A percentile compares a stretch with the other conserved stretches of the same genome.
Conservation (phyloP, 2,113 vertebrate species). For the Rana temporaria region DNA sequence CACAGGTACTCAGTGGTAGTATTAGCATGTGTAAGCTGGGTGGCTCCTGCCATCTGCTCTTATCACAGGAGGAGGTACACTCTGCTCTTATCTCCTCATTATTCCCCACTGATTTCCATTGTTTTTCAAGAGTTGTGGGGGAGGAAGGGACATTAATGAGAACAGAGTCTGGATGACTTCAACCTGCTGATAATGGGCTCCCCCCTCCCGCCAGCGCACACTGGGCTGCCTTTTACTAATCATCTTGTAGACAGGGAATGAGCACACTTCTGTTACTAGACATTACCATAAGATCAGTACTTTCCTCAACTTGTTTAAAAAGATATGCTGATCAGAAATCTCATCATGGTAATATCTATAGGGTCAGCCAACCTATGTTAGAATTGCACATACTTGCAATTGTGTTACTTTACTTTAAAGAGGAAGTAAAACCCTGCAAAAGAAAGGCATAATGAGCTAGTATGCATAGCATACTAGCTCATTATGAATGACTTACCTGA, state of each 20-base stretch:
- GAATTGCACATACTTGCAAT: too few species aligned
- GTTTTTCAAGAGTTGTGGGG: slow-evolving; percentile 35
- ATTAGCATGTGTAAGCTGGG: slow-evolving; percentile 28
- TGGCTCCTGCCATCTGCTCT: slow-evolving; percentile 43
- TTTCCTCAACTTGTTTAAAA: not conserved
- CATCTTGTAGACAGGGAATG: slow-evolving; percentile 2
- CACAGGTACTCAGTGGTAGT: slow-evolving; percentile 18
- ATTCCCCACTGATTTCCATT: slow-evolving; percentile 48
- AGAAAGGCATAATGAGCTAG: too few species aligned
- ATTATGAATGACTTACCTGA: too few species aligned
- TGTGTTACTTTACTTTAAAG: too few species aligned
- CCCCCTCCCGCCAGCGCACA: not conserved
- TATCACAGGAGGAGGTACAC: slow-evolving; percentile 21
- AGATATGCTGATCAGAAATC: too few species aligned
- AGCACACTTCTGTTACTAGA: slow-evolving; percentile 18
- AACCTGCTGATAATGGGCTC: slow-evolving; percentile 46
- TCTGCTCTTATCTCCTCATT: slow-evolving; percentile 44
- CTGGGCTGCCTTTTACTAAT: slow-evolving; percentile 15
- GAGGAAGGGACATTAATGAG: slow-evolving; percentile 40
- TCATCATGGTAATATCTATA: too few species aligned
- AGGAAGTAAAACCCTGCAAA: too few species aligned
- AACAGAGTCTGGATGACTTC: slow-evolving; percentile 31
- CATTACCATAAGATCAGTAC: not conserved
- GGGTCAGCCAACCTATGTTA: too few species aligned
- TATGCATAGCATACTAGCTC: too few species aligned